Base-by-base conservation (phyloP, 1,140 invertebrate species). In the Nymphalis io region DNA sequence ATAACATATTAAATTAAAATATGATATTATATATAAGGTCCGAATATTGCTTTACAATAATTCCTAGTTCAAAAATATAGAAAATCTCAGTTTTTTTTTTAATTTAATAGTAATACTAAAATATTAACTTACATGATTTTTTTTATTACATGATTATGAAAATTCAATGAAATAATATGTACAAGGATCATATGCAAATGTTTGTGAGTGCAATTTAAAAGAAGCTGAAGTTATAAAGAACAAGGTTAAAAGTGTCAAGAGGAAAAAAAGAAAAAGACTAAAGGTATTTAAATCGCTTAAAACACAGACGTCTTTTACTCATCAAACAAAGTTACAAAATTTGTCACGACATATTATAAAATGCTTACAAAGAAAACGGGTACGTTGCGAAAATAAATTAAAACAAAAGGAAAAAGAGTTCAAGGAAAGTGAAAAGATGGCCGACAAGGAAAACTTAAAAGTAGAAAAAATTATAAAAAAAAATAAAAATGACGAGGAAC, bases 361-460 rank as follows among this genome's bases (percentile, higher is more conserved):
- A 20, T 57, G 27, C 13, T 23, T 70, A 33, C 42, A 71, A 70
- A 66, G 55, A 53, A 63, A 63, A 62, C 65, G 40, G 55, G 40
- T 42, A 20, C 44, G 53, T 39, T 69, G 58, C 16, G 20, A 69
- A 42, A 68, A 57, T 21, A 61, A 71, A 55, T 1, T 58, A 21
- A 73, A 76, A 68, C 33, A 75, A 33, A 57, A 55, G 51, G 21
- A 68, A 65, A 60, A 71, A 57, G 51, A 62, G 46, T 60, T 72
- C 20, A 60, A 74, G 53, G 27, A 51, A 63, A 58, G 65, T 69
- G 65, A 59, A 67, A 63, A 33, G 3, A 51, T 20, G 6, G 18
- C 46, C 6, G 38, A 70, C 51, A n/a, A 72, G 61, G 65, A 77
- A 61, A 74, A 72, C 69, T 68, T 60, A 20, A 68, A 68, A 61